A percentile compares a stretch with the other conserved stretches of the same genome.
Evolutionary conservation across 2,888 invertebrate species (phyloP).

Genomic region (Parelbella ahira): DNA sequence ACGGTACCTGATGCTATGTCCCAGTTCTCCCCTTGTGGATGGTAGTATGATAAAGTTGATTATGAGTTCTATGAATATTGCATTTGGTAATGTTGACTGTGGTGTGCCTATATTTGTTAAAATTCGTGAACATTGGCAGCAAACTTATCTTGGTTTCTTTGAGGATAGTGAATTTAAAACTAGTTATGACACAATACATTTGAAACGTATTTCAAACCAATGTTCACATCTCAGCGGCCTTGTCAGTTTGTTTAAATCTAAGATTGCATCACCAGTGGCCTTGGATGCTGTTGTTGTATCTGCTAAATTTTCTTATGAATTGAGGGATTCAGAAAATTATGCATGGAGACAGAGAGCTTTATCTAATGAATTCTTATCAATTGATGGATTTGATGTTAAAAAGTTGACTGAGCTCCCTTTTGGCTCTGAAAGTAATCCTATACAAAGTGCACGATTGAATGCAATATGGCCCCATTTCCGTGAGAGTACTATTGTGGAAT

Average conservation of each 20-base stretch:
- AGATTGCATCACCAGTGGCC: conserved; percentile 84
- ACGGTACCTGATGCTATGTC: conserved; percentile 89
- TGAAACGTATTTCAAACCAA: conserved; percentile 88
- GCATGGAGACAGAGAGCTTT: conserved; percentile 81
- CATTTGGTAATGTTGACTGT: conserved; percentile 89
- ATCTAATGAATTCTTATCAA: conserved; percentile 69
- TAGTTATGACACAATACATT: conserved; percentile 94
- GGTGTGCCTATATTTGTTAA: conserved; percentile 93
- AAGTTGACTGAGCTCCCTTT: conserved; percentile 85
- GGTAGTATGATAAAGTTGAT: conserved; percentile 88
- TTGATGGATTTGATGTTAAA: conserved; percentile 72
- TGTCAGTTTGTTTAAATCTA: conserved; percentile 93
- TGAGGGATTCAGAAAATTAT: conserved; percentile 81
- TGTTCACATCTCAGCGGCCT: conserved; percentile 92
- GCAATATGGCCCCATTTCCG: conserved; percentile 93
- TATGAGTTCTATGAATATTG: conserved; percentile 90
- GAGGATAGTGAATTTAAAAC: conserved; percentile 88
- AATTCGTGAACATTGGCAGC: conserved; percentile 89
- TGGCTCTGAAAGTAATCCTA: conserved; percentile 91
- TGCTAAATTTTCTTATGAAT: conserved; percentile 87
- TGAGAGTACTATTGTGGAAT: conserved; percentile 93
- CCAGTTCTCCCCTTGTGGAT: conserved; percentile 82
- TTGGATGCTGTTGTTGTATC: conserved; percentile 85
- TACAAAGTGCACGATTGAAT: conserved; percentile 87
- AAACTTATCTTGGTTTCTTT: conserved; percentile 89